Evolutionary conservation across 1,140 invertebrate genomes (phyloP), one percentile per base, ranked within the genome.

Genomic region (Acromyrmex echinatior): DNA sequence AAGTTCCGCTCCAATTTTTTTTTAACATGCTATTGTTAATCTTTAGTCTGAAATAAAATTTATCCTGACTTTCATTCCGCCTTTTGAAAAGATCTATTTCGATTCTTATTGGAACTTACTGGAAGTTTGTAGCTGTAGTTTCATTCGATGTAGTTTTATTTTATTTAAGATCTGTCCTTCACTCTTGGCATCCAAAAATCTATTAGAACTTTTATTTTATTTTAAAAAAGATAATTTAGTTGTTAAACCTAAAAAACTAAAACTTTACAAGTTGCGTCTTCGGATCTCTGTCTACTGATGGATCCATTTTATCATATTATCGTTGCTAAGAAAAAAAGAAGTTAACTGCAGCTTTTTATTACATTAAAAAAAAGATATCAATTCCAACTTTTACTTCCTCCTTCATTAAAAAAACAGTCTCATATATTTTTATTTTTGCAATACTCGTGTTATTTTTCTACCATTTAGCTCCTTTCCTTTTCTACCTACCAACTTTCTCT

Each of bases 391-490:
- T 81, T 71, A 3, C 21, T 14, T 28, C 5, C 1, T 9, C 18
- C 14, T 28, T 74, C 9, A 25, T 74, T 73, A 31, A 25, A 73
- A 62, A 62, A 62, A 31, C 39, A 62, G n/a, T 74, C 10, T 1
- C 5, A 5, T 25, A 18, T 49, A 56, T 16, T 62, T 49, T 31
- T 68, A 70, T 53, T 68, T 58, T 21, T n/a, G 45, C 2, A n/a
- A 81, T 39, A 45, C 10, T 62, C 35, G 18, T 79, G 49, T 49
- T 35, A 66, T 70, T 90, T 60, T 51, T 21, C 0, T 62, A 79
- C 10, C 16, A 7, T 58, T 25, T 51, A 35, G 65, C 58, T 31
- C n/a, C 58, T 16, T 45, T 35, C 58, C 53, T 58, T 89, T 56
- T 35, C 10, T 31, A 53, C 39, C 45, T 79, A 71, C 77, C 73